A percentile compares a stretch with the other conserved stretches of the same genome.
Conservation (phyloP, 2,113 vertebrate species). For the Oreochromis tanganicae region DNA sequence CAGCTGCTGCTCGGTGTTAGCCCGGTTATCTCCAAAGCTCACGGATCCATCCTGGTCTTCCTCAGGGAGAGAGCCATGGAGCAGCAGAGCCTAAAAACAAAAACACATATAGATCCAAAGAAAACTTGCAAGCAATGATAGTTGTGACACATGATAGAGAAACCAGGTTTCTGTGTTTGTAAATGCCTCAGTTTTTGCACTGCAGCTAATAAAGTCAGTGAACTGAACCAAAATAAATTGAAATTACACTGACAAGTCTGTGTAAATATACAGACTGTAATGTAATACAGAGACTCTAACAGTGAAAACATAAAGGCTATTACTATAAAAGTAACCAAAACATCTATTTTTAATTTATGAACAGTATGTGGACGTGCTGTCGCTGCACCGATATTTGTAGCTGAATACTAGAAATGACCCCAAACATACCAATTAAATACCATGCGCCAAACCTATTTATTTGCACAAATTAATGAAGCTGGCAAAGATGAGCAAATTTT, state of each 20-base stretch:
- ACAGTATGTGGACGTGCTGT: not conserved
- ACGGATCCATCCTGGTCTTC: slow-evolving; percentile 86
- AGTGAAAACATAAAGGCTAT: not conserved
- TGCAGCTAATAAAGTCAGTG: not conserved
- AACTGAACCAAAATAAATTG: not conserved
- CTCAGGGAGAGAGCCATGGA: slow-evolving; percentile 90
- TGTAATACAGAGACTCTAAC: not conserved
- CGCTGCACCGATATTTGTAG: not conserved
- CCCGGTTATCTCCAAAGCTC: slow-evolving; percentile 79
- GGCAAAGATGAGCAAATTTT: not conserved
- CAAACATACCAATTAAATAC: not conserved
- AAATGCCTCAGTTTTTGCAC: not conserved
- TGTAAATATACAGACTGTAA: not conserved
- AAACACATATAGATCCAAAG: not conserved
- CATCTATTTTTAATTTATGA: not conserved
- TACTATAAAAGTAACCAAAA: not conserved
- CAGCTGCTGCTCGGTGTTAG: slow-evolving; percentile 87
- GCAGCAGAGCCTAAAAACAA: slow-evolving; percentile 81
- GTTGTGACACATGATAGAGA: not conserved
- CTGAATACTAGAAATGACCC: not conserved
- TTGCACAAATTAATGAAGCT: not conserved
- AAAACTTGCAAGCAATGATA: not conserved
- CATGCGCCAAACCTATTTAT: not conserved
- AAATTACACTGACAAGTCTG: not conserved
- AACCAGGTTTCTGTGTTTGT: not conserved